Evolutionary conservation across 1,140 invertebrate genomes (phyloP).

Genomic region (Paraescarpia echinospica): DNA sequence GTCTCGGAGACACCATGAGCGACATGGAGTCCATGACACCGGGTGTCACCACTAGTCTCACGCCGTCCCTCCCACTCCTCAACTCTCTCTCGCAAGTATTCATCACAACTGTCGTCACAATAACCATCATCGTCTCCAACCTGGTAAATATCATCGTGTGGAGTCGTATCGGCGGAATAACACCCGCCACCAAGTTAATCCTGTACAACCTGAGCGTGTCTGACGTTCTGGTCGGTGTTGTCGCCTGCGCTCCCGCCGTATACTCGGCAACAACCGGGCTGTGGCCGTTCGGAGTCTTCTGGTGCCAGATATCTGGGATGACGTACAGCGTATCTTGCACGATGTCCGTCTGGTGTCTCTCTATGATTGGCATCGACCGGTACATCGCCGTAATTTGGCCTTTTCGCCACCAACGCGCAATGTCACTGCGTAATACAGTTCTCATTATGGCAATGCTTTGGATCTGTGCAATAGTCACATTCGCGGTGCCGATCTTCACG

Average conservation of each 20-base stretch:
- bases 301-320: constrained; percentile 34
- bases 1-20: too few relatives aligned
- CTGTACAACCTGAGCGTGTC: constrained; percentile 35
- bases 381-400: constrained; percentile 35
- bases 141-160: constrained; percentile 31
- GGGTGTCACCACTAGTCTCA: too few relatives aligned
- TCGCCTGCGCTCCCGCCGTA: constrained; percentile 32
- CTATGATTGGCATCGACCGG: constrained; percentile 34
- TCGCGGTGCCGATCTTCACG: constrained; percentile 26
- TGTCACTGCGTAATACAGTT: constrained; percentile 7
- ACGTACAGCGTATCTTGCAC: constrained; percentile 33
- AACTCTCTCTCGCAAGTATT: neutral
- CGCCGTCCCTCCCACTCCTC: neutral
- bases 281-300: constrained; percentile 34
- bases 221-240: constrained; percentile 30
- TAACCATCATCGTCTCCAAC: constrained; percentile 30
- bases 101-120: too few relatives aligned
- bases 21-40: too few relatives aligned
- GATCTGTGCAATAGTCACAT: constrained; percentile 29
- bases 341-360: constrained; percentile 36
- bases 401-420: constrained; percentile 20
- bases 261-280: constrained; percentile 17
- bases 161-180: constrained; percentile 22
- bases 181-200: constrained; percentile 27
- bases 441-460: constrained; percentile 18